Conservation (phyloP, 2,888 invertebrate genomes). For the Mythimna loreyi region DNA sequence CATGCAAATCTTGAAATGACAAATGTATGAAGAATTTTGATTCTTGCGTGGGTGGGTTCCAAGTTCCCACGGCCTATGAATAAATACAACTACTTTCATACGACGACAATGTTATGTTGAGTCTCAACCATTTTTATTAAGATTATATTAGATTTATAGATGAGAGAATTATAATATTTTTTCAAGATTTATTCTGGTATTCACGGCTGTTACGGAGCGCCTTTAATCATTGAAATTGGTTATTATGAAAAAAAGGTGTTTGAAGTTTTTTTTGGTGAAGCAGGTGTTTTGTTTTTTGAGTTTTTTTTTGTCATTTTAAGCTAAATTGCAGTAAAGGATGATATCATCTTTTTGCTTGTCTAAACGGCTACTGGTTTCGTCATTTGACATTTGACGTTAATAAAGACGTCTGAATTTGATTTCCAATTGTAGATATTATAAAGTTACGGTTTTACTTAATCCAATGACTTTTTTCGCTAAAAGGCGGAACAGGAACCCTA, state of each 20-base stretch:
- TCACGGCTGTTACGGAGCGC: slow-evolving; percentile 26
- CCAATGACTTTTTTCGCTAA: neutral
- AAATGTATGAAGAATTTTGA: slow-evolving; percentile 72
- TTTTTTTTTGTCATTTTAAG: slow-evolving; percentile 19
- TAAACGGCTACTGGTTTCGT: neutral
- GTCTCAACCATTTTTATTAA: slow-evolving; percentile 67
- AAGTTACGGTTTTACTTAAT: neutral
- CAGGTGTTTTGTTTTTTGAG: slow-evolving; percentile 35
- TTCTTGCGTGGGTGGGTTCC: slow-evolving; percentile 66
- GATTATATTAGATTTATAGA: slow-evolving; percentile 70
- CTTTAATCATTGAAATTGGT: slow-evolving; percentile 58
- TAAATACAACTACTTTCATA: slow-evolving; percentile 60
- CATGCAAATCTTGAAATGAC: slow-evolving; percentile 70
- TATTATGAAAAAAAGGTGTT: slow-evolving; percentile 8
- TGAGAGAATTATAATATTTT: slow-evolving; percentile 60
- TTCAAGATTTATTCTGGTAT: slow-evolving; percentile 62
- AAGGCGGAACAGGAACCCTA: too few species aligned
- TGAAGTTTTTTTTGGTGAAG: slow-evolving; percentile 21
- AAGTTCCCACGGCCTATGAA: slow-evolving; percentile 72
- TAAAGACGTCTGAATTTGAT: neutral
- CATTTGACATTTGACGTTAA: too few species aligned
- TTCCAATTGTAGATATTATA: neutral
- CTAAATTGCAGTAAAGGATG: neutral
- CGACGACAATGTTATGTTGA: slow-evolving; percentile 66
- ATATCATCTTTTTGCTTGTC: neutral